Evolutionary conservation across 2,888 invertebrate genomes (phyloP), one percentile per base, ranked within the genome.

Genomic region (Actias luna): DNA sequence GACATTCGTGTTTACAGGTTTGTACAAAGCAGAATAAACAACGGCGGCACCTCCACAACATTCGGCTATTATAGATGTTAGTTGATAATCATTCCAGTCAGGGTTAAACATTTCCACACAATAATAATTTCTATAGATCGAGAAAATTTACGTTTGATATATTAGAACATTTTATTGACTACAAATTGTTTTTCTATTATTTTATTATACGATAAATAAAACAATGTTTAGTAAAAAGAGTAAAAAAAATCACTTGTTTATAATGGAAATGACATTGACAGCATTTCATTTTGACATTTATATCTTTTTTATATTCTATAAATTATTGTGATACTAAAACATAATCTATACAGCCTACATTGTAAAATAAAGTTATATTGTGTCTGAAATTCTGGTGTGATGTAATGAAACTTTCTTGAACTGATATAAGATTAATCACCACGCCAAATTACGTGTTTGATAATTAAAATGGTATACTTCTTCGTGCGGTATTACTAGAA

Each of bases 11-110:
- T 94, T 94, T 61, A 93, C 94, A 10, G 95, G 94, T 67, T 93
- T 92, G 82, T 96, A 95, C 69, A 94, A 93, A 16, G 95, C 96
- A 59, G 96, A 93, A 78, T 95, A 95, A 27, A 97, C 95, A 2
- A 94, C 94, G 12, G 95, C 96, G 67, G 93, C 93, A 59, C 95
- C 95, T 73, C 95, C 95, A 80, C 94, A 95, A 77, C 96, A 95
- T 76, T 94, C 94, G 0, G 95, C 94, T 77, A 96, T 85, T 74
- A 95, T 93, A 59, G 95, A 94, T 84, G 95, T 94, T 67, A 95
- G 89, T 79, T 95, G 94, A 80, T 96, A 96, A 76, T 95, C 94
- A 68, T 88, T 87, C 69, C 94, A 87, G 80, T 94, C 93, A 71
- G 93, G 93, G 74, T 94, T 94, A 79, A 88, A 93, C 94, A 94